phyloP scores from a whole-genome alignment of 2,797 vertebrate species.

The Steatocranus sp. region DNA sequence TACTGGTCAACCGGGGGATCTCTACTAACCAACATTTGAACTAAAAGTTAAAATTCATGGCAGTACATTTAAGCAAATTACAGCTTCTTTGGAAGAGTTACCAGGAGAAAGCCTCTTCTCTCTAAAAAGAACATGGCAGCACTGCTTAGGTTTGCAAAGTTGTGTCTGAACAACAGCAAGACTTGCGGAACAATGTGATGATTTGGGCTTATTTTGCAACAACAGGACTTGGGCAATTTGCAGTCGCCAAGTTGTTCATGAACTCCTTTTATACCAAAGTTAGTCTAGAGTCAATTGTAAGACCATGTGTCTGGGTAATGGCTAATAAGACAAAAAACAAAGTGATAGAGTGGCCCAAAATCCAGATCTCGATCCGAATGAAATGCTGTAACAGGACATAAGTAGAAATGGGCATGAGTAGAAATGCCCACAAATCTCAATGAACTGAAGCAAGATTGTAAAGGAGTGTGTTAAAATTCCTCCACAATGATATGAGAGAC shows the following conservation, averaged over 20 bases:
- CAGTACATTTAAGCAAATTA: neutral
- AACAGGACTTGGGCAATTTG: neutral
- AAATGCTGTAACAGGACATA: neutral
- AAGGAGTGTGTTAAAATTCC: neutral
- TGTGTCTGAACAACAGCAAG: neutral
- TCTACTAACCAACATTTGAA: neutral
- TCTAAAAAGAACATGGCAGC: neutral
- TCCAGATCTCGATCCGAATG: neutral
- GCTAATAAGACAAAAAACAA: neutral
- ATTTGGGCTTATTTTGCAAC: neutral
- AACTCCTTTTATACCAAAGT: neutral
- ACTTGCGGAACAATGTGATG: neutral
- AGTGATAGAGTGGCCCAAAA: neutral
- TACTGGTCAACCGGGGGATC: neutral
- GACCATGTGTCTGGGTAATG: neutral
- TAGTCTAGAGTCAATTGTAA: neutral
- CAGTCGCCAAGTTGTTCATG: neutral
- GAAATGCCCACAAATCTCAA: neutral
- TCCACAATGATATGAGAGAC: neutral
- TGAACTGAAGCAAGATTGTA: neutral
- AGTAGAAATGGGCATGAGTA: neutral
- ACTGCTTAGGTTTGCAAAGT: neutral
- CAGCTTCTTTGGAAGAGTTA: neutral
- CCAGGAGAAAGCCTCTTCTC: neutral
- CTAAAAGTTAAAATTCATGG: neutral